Evolutionary conservation across 2,797 vertebrate genomes (phyloP), one percentile per base, ranked within the genome.

Genomic region (Falco columbarius): DNA sequence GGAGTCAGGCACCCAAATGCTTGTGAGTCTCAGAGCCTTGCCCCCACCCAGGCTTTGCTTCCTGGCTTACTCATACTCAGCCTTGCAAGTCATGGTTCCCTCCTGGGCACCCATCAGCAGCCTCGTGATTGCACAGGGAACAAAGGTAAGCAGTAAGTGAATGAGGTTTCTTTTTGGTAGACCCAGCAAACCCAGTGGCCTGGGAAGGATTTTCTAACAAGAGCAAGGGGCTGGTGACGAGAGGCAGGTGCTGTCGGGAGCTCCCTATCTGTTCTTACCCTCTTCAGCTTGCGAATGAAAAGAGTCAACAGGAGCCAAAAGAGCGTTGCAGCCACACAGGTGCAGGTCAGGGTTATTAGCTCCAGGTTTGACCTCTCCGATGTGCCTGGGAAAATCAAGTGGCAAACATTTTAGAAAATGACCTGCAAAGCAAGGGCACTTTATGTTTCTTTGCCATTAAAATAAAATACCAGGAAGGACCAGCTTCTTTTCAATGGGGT

Each of bases 251-350:
- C 10, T 7, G 2, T 21, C 2, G 2, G 44, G 55, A 74, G 20
- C 19, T 55, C 22, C 36, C 38, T 15, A 6, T 30, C 40, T 17
- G 2, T 44, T 61, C 98, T 99, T 97, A 99, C 99, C 99, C 99
- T 98, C 98, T 98, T 99, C 76, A 99, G 97, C 97, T 99, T 99
- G 68, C 99, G 98, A 96, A 99, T 99, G 89, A 99, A 98, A 77
- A 99, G 98, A 0, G 99, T 99, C 95, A 99, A 75, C 49, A 99
- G 94, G 52, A 99, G 98, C 99, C 99, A 99, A 97, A 99, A 99
- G 58, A 99, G 98, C 0, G 99, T 99, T 0, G 99, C 99, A 90
- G 99, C 98, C 96, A 99, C 98, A 19, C 99, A 99, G 90, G 99
- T 99, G 75, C 99, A 99, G 7, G 98, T 98, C 77, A 99, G 97